These are phyloP conservation scores for Amblyornis subalaris DNA, from an alignment of 2,113 vertebrate species.

Conservation along the genomic window DNA sequence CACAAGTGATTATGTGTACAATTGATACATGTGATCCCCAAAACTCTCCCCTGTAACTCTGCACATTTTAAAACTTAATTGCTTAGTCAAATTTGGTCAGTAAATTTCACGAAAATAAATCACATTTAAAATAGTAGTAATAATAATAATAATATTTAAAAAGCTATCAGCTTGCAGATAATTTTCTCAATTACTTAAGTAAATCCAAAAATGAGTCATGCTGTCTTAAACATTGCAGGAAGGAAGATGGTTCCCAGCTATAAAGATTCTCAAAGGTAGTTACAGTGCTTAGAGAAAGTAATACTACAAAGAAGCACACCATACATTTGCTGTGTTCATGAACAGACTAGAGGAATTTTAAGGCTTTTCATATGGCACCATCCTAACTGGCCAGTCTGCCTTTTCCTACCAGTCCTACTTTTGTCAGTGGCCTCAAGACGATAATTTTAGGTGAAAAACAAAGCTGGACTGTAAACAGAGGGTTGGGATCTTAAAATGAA, in stretches of 20 bases:
- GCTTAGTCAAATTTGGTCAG: neutral
- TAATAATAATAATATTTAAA: neutral
- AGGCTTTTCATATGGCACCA: neutral
- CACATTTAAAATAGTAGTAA: neutral
- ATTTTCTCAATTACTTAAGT: neutral
- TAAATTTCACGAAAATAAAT: neutral
- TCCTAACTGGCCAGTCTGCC: neutral
- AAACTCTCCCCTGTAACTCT: neutral
- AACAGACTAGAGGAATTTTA: neutral
- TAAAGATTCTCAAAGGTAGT: neutral
- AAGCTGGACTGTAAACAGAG: neutral
- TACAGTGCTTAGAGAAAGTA: neutral
- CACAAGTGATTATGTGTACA: neutral
- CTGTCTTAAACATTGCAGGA: neutral
- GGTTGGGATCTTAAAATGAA: fast-evolving
- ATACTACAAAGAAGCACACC: neutral
- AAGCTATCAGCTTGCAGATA: neutral
- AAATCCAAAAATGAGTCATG: neutral
- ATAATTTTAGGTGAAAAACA: neutral
- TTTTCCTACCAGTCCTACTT: neutral
- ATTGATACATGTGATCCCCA: neutral
- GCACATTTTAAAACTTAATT: neutral
- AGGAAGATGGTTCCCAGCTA: neutral
- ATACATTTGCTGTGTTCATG: neutral
- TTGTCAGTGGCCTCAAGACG: neutral